A percentile compares a stretch with the other conserved stretches of the same genome.
Evolutionary conservation across 1,140 invertebrate species (phyloP).

Genomic region (Dufourea novaeangliae): DNA sequence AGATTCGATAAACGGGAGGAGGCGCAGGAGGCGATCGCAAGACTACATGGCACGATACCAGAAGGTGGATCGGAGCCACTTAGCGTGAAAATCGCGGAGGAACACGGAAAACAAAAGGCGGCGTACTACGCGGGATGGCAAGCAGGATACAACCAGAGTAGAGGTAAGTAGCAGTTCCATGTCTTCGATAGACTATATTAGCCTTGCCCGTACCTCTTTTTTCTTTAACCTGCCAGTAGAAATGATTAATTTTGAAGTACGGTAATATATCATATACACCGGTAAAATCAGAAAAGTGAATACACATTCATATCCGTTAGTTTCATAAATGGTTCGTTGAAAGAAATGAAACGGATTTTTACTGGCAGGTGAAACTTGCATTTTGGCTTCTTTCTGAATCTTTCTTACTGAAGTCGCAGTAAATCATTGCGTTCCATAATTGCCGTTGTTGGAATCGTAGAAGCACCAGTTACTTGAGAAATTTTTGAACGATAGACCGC

Average conservation of each 20-base stretch:
- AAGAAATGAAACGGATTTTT: constrained; percentile 15
- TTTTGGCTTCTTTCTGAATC: constrained; percentile 53
- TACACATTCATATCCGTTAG: too few relatives aligned
- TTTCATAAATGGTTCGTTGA: too few relatives aligned
- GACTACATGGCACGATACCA: constrained; percentile 92
- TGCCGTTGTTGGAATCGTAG: constrained; percentile 45
- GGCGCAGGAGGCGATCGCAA: constrained; percentile 92
- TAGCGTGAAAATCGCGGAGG: constrained; percentile 94
- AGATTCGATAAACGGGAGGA: constrained; percentile 88
- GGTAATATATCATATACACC: background rate
- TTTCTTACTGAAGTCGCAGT: constrained; percentile 41
- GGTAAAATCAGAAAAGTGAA: too few relatives aligned
- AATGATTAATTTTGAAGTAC: constrained; percentile 22
- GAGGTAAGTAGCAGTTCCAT: constrained; percentile 77
- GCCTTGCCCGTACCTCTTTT: constrained; percentile 40
- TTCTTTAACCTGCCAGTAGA: constrained; percentile 51
- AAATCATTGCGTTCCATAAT: constrained; percentile 48
- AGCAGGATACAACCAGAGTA: constrained; percentile 83
- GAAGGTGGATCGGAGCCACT: constrained; percentile 92
- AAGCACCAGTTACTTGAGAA: constrained; percentile 21
- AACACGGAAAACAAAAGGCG: constrained; percentile 95
- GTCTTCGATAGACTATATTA: constrained; percentile 28
- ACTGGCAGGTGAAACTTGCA: constrained; percentile 54
- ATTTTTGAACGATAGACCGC: constrained; percentile 7
- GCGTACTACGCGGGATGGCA: constrained; percentile 85